phyloP scores from a whole-genome alignment of 2,113 vertebrate genomes.

The Bombycilla garrulus region DNA sequence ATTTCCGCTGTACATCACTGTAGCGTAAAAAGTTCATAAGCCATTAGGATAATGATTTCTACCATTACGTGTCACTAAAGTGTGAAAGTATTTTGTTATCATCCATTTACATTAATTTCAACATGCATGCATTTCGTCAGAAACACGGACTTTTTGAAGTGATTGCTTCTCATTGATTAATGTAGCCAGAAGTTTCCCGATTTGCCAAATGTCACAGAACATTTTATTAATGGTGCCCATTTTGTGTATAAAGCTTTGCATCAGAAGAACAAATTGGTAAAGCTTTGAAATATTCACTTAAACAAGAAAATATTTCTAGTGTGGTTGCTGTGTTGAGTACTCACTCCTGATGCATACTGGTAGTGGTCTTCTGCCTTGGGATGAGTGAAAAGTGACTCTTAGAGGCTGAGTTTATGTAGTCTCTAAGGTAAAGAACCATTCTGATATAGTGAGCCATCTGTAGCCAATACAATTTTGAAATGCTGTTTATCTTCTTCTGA shows the following conservation, averaged over 20 bases:
- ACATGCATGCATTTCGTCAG: slow-evolving; percentile 43
- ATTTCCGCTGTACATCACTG: slow-evolving; percentile 56
- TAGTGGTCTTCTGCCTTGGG: neutral
- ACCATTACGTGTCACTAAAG: slow-evolving; percentile 60
- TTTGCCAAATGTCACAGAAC: slow-evolving; percentile 25
- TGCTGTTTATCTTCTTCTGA: neutral
- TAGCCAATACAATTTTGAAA: neutral
- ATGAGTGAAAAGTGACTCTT: neutral
- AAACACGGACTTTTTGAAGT: slow-evolving; percentile 16
- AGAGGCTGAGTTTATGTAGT: neutral
- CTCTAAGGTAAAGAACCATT: neutral
- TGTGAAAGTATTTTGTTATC: slow-evolving; percentile 69
- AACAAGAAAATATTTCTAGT: neutral
- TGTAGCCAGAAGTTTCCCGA: neutral
- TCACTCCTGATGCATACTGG: neutral
- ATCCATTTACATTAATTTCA: slow-evolving; percentile 62
- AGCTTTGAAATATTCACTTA: neutral
- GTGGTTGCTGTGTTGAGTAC: neutral
- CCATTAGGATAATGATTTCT: slow-evolving; percentile 71
- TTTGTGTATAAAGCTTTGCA: slow-evolving; percentile 11
- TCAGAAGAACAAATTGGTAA: neutral
- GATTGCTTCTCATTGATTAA: slow-evolving; percentile 53
- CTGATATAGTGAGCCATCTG: neutral
- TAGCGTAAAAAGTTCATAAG: slow-evolving; percentile 60
- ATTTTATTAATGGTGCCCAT: slow-evolving; percentile 20